Conservation (phyloP, 2,888 invertebrate species). For the Asteroscopus sphinx region DNA sequence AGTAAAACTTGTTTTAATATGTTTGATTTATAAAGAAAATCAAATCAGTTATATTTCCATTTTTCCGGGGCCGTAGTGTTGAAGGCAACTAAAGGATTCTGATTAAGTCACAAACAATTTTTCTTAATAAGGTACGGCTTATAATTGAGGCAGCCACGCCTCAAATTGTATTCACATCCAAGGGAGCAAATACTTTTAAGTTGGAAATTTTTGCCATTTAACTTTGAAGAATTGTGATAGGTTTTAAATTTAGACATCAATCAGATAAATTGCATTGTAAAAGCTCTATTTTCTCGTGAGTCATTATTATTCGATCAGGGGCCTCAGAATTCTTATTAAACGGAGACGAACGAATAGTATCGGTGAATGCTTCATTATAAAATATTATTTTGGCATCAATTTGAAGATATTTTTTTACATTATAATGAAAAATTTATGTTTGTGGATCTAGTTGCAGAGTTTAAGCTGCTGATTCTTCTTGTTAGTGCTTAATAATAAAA, state of each 20-base stretch:
- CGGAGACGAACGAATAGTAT: conserved; percentile 17
- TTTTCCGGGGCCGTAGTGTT: too few relatives aligned
- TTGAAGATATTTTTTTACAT: neutral
- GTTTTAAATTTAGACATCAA: conserved; percentile 32
- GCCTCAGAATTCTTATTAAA: conserved; percentile 35
- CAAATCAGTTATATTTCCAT: too few relatives aligned
- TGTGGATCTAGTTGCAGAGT: too few relatives aligned
- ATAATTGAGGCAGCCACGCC: too few relatives aligned
- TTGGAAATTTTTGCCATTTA: conserved; percentile 16
- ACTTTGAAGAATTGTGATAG: conserved; percentile 25
- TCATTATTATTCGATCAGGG: conserved; percentile 39
- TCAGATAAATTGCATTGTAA: conserved; percentile 30
- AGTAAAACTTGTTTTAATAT: too few relatives aligned
- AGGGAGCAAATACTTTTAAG: conserved; percentile 7
- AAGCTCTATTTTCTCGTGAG: conserved; percentile 20
- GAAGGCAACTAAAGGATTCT: too few relatives aligned
- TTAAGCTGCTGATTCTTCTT: too few relatives aligned
- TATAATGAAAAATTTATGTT: too few relatives aligned
- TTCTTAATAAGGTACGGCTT: too few relatives aligned
- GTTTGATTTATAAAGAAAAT: too few relatives aligned
- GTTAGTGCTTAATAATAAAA: too few relatives aligned
- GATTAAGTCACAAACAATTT: too few relatives aligned
- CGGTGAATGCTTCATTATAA: conserved; percentile 1
- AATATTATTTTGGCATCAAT: neutral
- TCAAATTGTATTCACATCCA: conserved; percentile 2